phyloP scores from a whole-genome alignment of 2,888 invertebrate species.

The Callyntrura guangdongensis region DNA sequence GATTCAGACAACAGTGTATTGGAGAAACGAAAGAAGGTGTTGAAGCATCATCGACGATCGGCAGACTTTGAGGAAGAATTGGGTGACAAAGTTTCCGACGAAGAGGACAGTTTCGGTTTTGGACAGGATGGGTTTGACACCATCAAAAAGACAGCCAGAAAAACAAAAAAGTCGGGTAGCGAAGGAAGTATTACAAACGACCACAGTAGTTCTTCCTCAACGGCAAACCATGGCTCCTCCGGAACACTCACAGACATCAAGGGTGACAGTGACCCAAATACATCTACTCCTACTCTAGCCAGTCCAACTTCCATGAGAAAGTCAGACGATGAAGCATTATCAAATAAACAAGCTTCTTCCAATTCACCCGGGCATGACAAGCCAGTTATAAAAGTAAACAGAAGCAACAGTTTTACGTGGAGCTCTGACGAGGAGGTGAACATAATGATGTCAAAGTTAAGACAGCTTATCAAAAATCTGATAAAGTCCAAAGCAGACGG shows the following conservation, averaged over 20 bases:
- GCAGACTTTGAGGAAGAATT: constrained; percentile 83
- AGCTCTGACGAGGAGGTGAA: constrained; percentile 97
- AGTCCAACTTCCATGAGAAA: constrained; percentile 56
- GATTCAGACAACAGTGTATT: constrained; percentile 84
- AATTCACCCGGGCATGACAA: constrained; percentile 76
- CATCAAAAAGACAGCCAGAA: constrained; percentile 83
- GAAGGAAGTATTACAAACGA: constrained; percentile 70
- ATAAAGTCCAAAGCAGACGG: constrained; percentile 86
- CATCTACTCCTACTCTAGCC: neutral
- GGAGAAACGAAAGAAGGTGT: constrained; percentile 82
- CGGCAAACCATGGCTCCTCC: constrained; percentile 35
- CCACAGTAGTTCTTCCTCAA: neutral
- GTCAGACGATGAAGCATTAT: constrained; percentile 59
- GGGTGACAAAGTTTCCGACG: constrained; percentile 81
- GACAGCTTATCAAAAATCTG: constrained; percentile 96
- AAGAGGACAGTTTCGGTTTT: constrained; percentile 84
- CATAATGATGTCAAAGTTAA: constrained; percentile 97
- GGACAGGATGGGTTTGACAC: constrained; percentile 84
- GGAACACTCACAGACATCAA: constrained; percentile 38
- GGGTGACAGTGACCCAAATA: constrained; percentile 19
- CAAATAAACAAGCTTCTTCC: constrained; percentile 1
- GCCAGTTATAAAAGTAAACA: constrained; percentile 80
- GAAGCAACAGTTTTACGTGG: constrained; percentile 89
- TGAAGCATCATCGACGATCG: constrained; percentile 83
- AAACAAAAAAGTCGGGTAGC: constrained; percentile 79